These are phyloP conservation scores for Pseudomyrmex dendroicus DNA, from an alignment of 1,140 invertebrate genomes.

Conservation along the genomic window DNA sequence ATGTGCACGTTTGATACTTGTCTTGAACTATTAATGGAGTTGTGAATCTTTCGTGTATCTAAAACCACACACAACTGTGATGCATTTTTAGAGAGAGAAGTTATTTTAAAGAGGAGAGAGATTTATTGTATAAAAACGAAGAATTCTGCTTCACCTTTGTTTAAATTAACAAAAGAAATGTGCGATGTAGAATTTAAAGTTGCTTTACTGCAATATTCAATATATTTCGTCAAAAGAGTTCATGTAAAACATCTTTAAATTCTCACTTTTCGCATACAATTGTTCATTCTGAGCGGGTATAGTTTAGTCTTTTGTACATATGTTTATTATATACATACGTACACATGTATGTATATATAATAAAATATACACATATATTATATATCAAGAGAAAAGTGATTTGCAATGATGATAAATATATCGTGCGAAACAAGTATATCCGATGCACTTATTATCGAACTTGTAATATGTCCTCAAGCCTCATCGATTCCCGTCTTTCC, in stretches of 20 bases:
- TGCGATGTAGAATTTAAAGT: conserved; percentile 8
- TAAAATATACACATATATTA: conserved; percentile 9
- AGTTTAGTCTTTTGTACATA: too few species aligned
- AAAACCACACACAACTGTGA: conserved; percentile 14
- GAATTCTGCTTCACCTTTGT: not conserved
- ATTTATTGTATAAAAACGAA: conserved; percentile 24
- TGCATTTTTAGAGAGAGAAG: conserved; percentile 1
- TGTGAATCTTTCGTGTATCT: conserved; percentile 65
- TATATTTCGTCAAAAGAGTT: not conserved
- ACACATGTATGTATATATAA: not conserved
- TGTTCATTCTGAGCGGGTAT: too few species aligned
- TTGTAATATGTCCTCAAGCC: too few species aligned
- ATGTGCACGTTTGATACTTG: conserved; percentile 81
- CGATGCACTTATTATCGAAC: not conserved
- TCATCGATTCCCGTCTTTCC: not conserved
- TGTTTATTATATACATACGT: too few species aligned
- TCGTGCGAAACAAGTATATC: conserved; percentile 13
- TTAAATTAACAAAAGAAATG: not conserved
- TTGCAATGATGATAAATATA: not conserved
- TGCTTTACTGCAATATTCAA: not conserved
- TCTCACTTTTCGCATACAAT: not conserved
- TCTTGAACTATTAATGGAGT: conserved; percentile 76
- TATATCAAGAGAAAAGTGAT: not conserved
- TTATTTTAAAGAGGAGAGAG: not conserved
- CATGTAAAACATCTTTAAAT: conserved; percentile 9